phyloP scores from a whole-genome alignment of 92 coral and sea anemone species.

The Isaurus tuberculatus region DNA sequence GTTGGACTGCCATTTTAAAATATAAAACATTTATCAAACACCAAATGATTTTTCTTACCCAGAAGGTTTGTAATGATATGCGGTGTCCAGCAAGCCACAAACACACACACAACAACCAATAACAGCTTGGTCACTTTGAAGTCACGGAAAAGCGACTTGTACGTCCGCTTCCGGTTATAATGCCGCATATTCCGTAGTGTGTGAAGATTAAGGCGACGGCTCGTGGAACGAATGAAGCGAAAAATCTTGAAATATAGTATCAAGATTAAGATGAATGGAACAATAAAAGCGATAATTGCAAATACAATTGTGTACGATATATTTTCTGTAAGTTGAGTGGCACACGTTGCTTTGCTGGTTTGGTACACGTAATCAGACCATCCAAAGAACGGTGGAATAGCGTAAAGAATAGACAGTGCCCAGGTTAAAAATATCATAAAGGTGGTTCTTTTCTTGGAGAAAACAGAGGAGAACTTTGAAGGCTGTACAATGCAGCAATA shows the following conservation, averaged over 20 bases:
- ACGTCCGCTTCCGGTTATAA: conserved; percentile 50
- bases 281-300: conserved; percentile 64
- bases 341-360: conserved; percentile 70
- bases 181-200: conserved; percentile 51
- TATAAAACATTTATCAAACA: neutral
- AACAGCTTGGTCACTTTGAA: conserved; percentile 84
- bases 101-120: conserved; percentile 78
- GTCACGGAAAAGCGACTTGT: conserved; percentile 77
- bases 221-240: conserved; percentile 79
- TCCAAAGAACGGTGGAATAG: conserved; percentile 75
- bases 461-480: conserved; percentile 71
- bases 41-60: conserved; percentile 13
- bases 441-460: conserved; percentile 67
- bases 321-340: conserved; percentile 53
- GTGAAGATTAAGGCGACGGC: conserved; percentile 67
- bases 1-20: too few relatives aligned
- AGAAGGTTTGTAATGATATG: conserved; percentile 72
- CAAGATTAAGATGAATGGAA: conserved; percentile 73
- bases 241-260: conserved; percentile 79
- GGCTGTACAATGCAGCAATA: conserved; percentile 86
- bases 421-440: conserved; percentile 73
- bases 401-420: conserved; percentile 70
- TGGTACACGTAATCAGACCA: conserved; percentile 70
- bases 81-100: conserved; percentile 89
- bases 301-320: conserved; percentile 72